These are phyloP conservation scores for Aegypius monachus DNA, from an alignment of 2,113 vertebrate species.

Conservation along the genomic window DNA sequence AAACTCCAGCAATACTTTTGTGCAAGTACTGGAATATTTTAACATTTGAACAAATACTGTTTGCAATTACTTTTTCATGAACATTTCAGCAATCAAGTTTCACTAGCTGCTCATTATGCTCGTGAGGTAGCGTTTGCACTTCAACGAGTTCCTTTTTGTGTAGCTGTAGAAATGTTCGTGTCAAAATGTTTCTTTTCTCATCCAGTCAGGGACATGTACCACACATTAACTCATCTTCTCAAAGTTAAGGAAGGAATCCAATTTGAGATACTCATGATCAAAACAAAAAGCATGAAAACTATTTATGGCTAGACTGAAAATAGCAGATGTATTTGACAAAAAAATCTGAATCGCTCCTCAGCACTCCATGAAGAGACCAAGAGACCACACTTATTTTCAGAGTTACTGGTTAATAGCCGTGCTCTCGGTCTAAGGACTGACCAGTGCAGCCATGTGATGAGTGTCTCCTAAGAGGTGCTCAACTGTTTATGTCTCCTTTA, in stretches of 20 bases:
- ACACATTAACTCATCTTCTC: background rate
- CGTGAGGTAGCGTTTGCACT: background rate
- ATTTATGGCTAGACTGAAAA: background rate
- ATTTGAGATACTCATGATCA: background rate
- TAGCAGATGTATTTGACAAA: background rate
- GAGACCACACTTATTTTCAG: background rate
- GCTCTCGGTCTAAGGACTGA: background rate
- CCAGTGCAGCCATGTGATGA: fast-evolving
- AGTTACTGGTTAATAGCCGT: background rate
- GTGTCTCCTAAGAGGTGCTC: background rate
- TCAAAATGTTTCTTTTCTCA: constrained; percentile 54
- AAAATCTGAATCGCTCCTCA: background rate
- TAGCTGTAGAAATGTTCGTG: constrained; percentile 24
- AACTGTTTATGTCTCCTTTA: background rate
- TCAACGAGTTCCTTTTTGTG: background rate
- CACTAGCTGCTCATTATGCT: background rate
- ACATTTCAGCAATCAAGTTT: background rate
- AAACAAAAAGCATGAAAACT: background rate
- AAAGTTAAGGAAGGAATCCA: constrained; percentile 32
- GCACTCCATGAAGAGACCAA: background rate
- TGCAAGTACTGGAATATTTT: background rate
- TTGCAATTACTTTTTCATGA: constrained; percentile 16
- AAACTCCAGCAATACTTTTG: background rate
- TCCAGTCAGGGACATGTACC: background rate
- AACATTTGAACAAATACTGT: background rate